A percentile compares a stretch with the other conserved stretches of the same genome.
phyloP scores from a whole-genome alignment of 2,113 vertebrate species.

The Cyanoramphus novaezelandiae region DNA sequence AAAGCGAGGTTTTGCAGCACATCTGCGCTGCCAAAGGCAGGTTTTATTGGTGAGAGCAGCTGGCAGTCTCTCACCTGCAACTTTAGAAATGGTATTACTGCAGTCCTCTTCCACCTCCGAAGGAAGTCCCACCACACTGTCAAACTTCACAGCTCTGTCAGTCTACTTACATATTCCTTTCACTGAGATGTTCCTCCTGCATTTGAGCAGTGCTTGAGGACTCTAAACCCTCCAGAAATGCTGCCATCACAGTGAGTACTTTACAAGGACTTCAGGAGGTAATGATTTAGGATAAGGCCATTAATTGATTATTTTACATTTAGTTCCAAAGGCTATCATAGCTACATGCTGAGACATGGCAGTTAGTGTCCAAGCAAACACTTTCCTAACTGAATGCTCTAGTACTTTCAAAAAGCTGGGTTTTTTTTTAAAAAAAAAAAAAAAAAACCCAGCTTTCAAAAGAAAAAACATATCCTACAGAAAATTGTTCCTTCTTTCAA shows the following conservation, averaged over 20 bases:
- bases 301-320: constrained; percentile 36
- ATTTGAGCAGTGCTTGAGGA: background rate
- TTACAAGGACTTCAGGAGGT: background rate
- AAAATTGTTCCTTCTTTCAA: constrained; percentile 27
- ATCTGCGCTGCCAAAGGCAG: background rate
- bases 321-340: constrained; percentile 25
- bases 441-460: background rate
- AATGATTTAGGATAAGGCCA: background rate
- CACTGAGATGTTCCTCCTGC: background rate
- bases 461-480: background rate
- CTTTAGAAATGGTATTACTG: background rate
- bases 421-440: background rate
- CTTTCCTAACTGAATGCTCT: constrained; percentile 10
- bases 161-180: background rate
- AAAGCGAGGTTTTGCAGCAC: background rate
- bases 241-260: background rate
- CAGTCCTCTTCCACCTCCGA: background rate
- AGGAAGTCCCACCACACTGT: no score
- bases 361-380: constrained; percentile 34
- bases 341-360: constrained; percentile 8
- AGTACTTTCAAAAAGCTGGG: constrained; percentile 30
- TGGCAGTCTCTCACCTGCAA: background rate
- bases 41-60: background rate
- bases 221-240: background rate
- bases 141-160: background rate